Evolutionary conservation across 2,113 vertebrate species (phyloP).

Genomic region (Peucedramus taeniatus): DNA sequence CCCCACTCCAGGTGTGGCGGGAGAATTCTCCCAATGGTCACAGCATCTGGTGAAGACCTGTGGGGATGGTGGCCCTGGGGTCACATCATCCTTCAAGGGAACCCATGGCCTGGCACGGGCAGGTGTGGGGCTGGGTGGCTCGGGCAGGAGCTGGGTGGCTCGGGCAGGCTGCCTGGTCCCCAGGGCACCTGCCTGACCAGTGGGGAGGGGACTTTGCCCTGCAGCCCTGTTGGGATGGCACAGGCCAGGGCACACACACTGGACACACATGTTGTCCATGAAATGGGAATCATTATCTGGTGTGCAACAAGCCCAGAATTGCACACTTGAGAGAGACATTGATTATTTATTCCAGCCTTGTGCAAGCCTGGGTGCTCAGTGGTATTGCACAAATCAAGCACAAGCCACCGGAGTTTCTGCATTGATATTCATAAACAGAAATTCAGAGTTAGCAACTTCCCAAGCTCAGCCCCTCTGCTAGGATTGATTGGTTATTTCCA

Average conservation of each 20-base stretch:
- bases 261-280: not conserved
- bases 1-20: rapidly evolving
- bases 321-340: not conserved
- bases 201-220: not conserved
- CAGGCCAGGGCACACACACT: not conserved
- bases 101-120: not conserved
- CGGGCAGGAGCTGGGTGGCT: not conserved
- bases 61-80: not conserved
- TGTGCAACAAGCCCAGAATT: not conserved
- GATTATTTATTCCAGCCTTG: not conserved
- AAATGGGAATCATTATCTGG: not conserved
- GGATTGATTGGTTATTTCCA: not conserved
- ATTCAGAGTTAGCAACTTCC: not conserved
- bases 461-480: not conserved
- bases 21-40: not conserved
- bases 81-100: not conserved
- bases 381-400: not conserved
- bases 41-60: rapidly evolving
- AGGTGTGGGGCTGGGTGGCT: not conserved
- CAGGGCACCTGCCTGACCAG: not conserved
- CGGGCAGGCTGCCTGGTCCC: rapidly evolving
- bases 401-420: rapidly evolving
- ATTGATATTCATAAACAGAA: not conserved
- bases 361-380: not conserved
- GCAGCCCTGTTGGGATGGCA: rapidly evolving